Conservation (phyloP, 1,140 invertebrate genomes). For the Euglossa dilemma region DNA sequence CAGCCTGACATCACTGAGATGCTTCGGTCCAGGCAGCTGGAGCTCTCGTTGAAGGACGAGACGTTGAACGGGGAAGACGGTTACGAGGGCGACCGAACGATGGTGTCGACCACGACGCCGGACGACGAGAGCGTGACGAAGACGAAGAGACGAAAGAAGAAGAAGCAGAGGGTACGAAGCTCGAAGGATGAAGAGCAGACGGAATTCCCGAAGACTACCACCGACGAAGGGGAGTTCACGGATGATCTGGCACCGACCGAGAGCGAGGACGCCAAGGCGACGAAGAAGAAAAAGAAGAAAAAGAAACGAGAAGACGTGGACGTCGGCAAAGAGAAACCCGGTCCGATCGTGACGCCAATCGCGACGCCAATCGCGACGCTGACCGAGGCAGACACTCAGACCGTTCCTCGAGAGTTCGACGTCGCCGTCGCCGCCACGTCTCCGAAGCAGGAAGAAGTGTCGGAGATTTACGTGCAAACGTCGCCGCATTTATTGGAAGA, state of each 20-base stretch:
- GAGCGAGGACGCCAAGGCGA: constrained; percentile 24
- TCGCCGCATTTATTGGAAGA: constrained; percentile 56
- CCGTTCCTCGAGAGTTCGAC: constrained; percentile 74
- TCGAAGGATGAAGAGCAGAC: constrained; percentile 72
- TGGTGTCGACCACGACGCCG: constrained; percentile 77
- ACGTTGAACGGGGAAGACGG: constrained; percentile 78
- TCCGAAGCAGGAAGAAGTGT: constrained; percentile 65
- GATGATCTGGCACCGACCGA: constrained; percentile 64
- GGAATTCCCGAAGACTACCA: constrained; percentile 72
- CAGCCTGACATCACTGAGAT: constrained; percentile 82
- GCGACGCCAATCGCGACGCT: no score
- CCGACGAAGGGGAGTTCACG: constrained; percentile 73
- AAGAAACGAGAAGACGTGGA: constrained; percentile 70
- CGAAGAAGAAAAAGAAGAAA: constrained; percentile 65
- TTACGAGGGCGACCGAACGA: constrained; percentile 84
- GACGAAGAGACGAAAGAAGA: constrained; percentile 83
- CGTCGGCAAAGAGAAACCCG: constrained; percentile 47
- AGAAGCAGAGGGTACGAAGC: constrained; percentile 82
- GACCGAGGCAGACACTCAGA: constrained; percentile 83
- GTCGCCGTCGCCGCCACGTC: constrained; percentile 68
- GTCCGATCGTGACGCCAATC: no score
- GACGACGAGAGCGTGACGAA: constrained; percentile 70
- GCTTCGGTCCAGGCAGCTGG: constrained; percentile 79
- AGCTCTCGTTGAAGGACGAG: constrained; percentile 79
- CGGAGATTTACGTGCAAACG: constrained; percentile 66